phyloP scores from a whole-genome alignment of 1,140 invertebrate species.

The Phenacoccus solenopsis region DNA sequence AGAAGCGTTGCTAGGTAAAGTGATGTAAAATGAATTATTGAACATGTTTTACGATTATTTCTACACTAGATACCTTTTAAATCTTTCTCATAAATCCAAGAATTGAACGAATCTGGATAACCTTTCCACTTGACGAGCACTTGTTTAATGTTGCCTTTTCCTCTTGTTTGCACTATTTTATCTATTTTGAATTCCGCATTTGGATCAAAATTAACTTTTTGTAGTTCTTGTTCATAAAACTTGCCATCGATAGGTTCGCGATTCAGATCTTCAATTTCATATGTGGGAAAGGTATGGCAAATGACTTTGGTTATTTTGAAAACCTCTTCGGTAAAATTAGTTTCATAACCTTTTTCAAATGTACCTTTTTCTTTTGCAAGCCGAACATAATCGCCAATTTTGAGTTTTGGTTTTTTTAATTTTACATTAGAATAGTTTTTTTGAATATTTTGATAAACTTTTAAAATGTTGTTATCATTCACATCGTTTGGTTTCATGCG shows the following conservation, averaged over 20 bases:
- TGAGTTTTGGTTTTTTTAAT: no score
- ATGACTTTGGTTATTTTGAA: no score
- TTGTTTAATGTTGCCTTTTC: background rate
- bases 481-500: slow-evolving; percentile 20
- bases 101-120: background rate
- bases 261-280: slow-evolving; percentile 29
- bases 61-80: background rate
- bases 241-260: slow-evolving; percentile 27
- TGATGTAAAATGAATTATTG: no score
- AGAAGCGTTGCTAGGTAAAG: no score
- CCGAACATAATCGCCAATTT: slow-evolving; percentile 25
- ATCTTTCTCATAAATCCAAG: background rate
- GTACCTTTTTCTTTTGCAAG: no score
- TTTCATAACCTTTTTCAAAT: no score
- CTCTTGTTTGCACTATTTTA: background rate
- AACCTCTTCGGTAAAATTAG: no score
- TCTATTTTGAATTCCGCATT: background rate
- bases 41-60: no score
- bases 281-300: slow-evolving; percentile 27
- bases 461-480: background rate
- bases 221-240: slow-evolving; percentile 28
- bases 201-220: slow-evolving; percentile 21
- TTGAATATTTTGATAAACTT: no score
- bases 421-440: no score
- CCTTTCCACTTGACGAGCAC: no score